Base-by-base conservation (phyloP, 2,797 vertebrate species). In the Huso huso region DNA sequence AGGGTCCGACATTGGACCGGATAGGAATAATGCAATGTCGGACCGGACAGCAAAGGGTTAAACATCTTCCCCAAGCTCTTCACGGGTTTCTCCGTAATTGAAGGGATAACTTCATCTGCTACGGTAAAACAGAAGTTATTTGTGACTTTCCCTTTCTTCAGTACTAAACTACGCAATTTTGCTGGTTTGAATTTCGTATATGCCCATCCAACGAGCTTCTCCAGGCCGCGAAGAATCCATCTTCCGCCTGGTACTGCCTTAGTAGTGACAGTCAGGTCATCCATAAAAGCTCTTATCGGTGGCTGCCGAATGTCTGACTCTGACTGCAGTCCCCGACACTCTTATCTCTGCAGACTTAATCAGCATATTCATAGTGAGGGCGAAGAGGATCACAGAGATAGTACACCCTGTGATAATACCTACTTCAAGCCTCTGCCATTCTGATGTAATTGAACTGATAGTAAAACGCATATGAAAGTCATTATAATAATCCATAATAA, bases 261-360 rank as follows among this genome's bases (percentile, higher is more conserved):
- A 49, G 71, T 69, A 62, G 65, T 69, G 53, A 72, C 63, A 63
- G 63, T 12, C 37, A 62, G 68, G 68, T 64, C 64, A 69, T 59
- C 68, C 55, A 69, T 72, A 49, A 69, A 72, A 64, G 48, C 57
- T 18, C 55, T 57, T 61, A 72, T 64, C 37, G 50, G 49, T 66
- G 6, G 57, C 65, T 72, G 71, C 65, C 67, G 57, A 7, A 65
- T 1, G 15, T 1, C 15, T 18, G 15, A 18, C 15, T 18, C 15
- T 18, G 60, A 66, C 61, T 62, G 61, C 61, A 59, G 65, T 13
- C 62, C 49, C 18, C 64, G 7, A 12, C 68, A 69, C 18, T 64
- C 63, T 50, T 50, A n/a, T 23, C 62, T 63, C 67, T 61, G 70
- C 70, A 65, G 70, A 69, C 62, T 69, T 69, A 61, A 72, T 57